Conservation (phyloP, 1,140 invertebrate species). For the Nylanderia fulva region DNA sequence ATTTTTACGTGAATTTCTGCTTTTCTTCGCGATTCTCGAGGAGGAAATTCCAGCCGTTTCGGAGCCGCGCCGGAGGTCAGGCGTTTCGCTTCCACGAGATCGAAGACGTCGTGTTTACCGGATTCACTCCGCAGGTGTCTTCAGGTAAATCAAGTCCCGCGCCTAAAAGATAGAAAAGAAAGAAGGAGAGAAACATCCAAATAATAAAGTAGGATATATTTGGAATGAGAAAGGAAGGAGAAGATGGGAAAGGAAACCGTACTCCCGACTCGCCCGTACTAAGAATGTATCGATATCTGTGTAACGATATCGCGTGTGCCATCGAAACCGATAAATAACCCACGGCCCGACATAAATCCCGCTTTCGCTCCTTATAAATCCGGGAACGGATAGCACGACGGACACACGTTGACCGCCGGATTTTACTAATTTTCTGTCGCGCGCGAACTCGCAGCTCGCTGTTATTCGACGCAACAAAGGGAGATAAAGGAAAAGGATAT, state of each 20-base stretch:
- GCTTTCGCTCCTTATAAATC: conserved; percentile 85
- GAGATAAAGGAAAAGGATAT: conserved; percentile 74
- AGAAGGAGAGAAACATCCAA: not conserved
- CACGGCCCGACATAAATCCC: conserved; percentile 82
- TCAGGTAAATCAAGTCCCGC: conserved; percentile 61
- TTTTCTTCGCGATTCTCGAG: conserved; percentile 19
- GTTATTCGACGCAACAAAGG: conserved; percentile 68
- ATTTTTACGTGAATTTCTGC: not conserved
- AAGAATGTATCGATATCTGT: conserved; percentile 84
- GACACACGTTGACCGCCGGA: conserved; percentile 81
- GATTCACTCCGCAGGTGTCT: conserved; percentile 55
- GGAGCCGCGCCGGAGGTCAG: conserved; percentile 18
- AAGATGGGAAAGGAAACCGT: conserved; percentile 18
- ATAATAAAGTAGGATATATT: conserved; percentile 31
- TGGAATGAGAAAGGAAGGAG: conserved; percentile 20
- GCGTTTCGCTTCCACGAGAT: conserved; percentile 52
- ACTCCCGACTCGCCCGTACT: conserved; percentile 57
- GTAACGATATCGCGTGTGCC: conserved; percentile 84
- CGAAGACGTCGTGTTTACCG: conserved; percentile 55
- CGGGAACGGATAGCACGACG: conserved; percentile 73
- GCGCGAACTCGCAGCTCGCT: conserved; percentile 60
- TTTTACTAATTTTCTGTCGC: conserved; percentile 85
- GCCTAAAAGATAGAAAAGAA: conserved; percentile 4
- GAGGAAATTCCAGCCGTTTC: conserved; percentile 36
- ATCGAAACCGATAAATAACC: conserved; percentile 86